These are phyloP conservation scores for Napeogenes sylphis DNA, from an alignment of 2,888 invertebrate genomes.

Conservation along the genomic window DNA sequence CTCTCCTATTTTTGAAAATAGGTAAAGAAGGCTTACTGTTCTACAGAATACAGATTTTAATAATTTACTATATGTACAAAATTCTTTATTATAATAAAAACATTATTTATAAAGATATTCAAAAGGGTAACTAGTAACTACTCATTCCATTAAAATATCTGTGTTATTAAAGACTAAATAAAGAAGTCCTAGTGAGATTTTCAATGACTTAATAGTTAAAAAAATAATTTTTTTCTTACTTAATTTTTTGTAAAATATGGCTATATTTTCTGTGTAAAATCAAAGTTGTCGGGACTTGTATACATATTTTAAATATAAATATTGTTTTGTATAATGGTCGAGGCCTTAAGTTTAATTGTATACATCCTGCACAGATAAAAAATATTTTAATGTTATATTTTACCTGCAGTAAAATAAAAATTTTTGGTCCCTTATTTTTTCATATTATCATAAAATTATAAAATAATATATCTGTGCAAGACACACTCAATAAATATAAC, in stretches of 20 bases:
- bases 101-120: no score
- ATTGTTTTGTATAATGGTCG: conserved; percentile 1
- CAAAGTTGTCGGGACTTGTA: neutral
- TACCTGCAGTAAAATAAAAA: neutral
- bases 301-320: neutral
- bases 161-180: no score
- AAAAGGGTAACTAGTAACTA: no score
- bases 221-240: no score
- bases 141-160: no score
- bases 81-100: no score
- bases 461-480: conserved; percentile 13
- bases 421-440: neutral
- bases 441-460: neutral
- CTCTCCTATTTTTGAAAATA: no score
- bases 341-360: conserved; percentile 8
- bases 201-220: no score
- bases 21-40: no score
- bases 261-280: neutral
- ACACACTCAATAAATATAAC: conserved; percentile 12
- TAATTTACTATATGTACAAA: no score
- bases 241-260: neutral
- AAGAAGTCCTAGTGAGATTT: no score
- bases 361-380: conserved; percentile 15
- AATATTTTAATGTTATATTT: neutral
- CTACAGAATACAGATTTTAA: no score